Conservation (phyloP, 2,888 invertebrate genomes). For the Hirtodrosophila cameraria region DNA sequence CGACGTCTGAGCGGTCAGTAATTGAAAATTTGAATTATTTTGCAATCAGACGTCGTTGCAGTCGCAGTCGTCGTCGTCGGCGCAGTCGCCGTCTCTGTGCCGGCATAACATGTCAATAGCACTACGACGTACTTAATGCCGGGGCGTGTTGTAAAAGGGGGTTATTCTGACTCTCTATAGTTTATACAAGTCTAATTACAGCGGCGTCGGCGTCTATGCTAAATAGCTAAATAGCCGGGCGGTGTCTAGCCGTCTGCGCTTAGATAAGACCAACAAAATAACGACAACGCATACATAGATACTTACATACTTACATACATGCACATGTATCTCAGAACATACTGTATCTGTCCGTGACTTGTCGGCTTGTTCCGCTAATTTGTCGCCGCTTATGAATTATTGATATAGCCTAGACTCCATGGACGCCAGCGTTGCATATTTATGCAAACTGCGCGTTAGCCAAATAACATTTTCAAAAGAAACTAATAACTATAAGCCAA, state of each 20-base stretch:
- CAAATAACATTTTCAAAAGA: conserved; percentile 6
- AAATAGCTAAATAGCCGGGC: conserved; percentile 70
- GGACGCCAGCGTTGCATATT: conserved; percentile 47
- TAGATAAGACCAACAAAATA: conserved; percentile 43
- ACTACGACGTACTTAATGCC: no score
- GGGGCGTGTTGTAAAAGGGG: not conserved
- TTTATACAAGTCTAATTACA: conserved; percentile 68
- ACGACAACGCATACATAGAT: conserved; percentile 7
- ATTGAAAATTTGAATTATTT: conserved; percentile 76
- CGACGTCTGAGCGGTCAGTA: conserved; percentile 73
- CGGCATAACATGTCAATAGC: not conserved
- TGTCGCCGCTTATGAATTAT: conserved; percentile 74
- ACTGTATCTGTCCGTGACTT: conserved; percentile 65
- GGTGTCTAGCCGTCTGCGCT: conserved; percentile 56
- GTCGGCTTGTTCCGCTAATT: conserved; percentile 73
- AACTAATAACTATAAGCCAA: conserved; percentile 21
- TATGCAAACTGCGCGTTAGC: conserved; percentile 38
- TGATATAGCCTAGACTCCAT: conserved; percentile 58
- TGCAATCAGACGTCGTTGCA: conserved; percentile 61
- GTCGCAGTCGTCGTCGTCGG: conserved; percentile 19
- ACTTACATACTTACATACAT: conserved; percentile 5
- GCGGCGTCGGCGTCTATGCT: conserved; percentile 63
- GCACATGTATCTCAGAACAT: conserved; percentile 17
- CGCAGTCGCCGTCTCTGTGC: conserved; percentile 8
- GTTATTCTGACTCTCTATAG: conserved; percentile 21